Conservation (phyloP, 2,797 vertebrate species). For the Monodelphis domestica region DNA sequence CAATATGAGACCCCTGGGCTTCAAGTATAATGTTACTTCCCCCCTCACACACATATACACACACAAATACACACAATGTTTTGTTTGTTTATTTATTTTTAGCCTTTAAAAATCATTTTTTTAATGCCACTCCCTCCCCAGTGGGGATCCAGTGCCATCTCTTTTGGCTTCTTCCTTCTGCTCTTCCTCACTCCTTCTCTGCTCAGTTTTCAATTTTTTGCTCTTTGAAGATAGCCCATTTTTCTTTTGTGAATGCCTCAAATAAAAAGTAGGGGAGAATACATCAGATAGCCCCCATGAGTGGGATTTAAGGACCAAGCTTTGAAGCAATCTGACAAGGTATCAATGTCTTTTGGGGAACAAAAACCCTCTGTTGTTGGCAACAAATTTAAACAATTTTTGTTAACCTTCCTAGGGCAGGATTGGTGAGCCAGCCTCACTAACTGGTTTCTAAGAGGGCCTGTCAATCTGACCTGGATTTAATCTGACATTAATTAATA, state of each 20-base stretch:
- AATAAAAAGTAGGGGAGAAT: not conserved
- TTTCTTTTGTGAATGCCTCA: not conserved
- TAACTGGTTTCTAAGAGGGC: not conserved
- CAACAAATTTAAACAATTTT: not conserved
- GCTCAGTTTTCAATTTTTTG: not conserved
- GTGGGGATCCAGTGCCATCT: not conserved
- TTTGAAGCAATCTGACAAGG: not conserved
- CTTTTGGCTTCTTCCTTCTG: not conserved
- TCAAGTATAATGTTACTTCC: not conserved
- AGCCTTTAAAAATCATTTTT: not conserved
- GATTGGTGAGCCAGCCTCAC: not conserved
- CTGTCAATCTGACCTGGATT: not conserved
- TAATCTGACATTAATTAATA: conserved; percentile 41
- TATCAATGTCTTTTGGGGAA: not conserved
- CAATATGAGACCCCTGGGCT: not conserved
- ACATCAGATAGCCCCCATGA: not conserved
- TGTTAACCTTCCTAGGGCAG: not conserved
- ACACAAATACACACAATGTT: too few species aligned
- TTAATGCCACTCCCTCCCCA: not conserved
- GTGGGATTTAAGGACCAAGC: not conserved
- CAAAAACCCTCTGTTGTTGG: not conserved
- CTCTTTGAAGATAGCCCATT: not conserved
- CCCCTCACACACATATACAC: not conserved
- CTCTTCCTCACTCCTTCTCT: not conserved
- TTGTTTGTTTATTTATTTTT: not conserved